Percentiles rank a stretch among this genome's conserved stretches.
These are phyloP conservation scores for Agonopterix arenella DNA, from an alignment of 2,888 invertebrate species.

Conservation along the genomic window DNA sequence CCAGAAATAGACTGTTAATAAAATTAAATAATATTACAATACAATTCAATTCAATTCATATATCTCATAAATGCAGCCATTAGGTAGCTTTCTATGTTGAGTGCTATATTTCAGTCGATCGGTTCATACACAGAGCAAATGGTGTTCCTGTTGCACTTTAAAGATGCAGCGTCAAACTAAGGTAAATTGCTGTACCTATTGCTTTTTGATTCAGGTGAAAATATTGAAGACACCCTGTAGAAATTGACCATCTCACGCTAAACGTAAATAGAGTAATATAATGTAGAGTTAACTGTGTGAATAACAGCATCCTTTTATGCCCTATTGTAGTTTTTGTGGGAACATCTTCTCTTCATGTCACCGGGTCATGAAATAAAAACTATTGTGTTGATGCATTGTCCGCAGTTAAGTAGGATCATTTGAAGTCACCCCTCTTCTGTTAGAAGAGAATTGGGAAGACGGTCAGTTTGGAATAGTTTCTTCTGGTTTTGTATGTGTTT, in stretches of 20 bases:
- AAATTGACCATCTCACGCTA: constrained; percentile 14
- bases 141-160: no score
- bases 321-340: constrained; percentile 67
- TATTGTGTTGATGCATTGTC: constrained; percentile 25
- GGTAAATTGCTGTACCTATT: no score
- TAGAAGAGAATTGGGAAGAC: neutral
- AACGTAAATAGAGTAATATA: constrained; percentile 45
- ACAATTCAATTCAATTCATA: no score
- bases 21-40: no score
- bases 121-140: no score
- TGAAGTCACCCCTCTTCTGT: constrained; percentile 5
- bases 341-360: constrained; percentile 48
- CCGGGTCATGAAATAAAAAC: constrained; percentile 35
- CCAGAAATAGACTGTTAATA: no score
- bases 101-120: no score
- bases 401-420: constrained; percentile 25
- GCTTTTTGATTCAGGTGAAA: no score
- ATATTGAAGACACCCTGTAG: constrained; percentile 4
- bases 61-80: no score
- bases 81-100: no score
- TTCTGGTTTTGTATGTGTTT: no score
- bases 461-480: neutral
- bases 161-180: no score
- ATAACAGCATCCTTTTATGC: constrained; percentile 74
- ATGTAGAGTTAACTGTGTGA: constrained; percentile 72